phyloP scores from a whole-genome alignment of 1,140 invertebrate genomes.

The Cotesia glomerata region DNA sequence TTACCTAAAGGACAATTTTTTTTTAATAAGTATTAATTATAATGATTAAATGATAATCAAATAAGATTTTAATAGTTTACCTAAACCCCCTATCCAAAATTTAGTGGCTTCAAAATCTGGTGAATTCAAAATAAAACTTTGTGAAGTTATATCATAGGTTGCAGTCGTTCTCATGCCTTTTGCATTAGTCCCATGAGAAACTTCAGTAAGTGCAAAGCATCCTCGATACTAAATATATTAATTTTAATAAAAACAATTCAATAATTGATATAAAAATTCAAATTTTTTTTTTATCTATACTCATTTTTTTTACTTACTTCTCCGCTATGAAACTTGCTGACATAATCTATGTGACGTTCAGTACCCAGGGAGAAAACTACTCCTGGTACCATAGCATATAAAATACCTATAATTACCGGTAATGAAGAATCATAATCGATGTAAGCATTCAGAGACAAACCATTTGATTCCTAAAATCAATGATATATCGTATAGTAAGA shows the following conservation, averaged over 20 bases:
- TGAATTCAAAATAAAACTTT: conserved; percentile 88
- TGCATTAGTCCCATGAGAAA: conserved; percentile 93
- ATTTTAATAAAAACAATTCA: conserved; percentile 17
- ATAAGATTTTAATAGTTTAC: conserved; percentile 57
- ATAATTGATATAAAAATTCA: neutral
- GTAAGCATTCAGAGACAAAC: conserved; percentile 65
- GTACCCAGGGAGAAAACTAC: conserved; percentile 77
- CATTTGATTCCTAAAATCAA: neutral
- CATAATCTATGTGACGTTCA: conserved; percentile 74
- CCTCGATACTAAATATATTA: conserved; percentile 68
- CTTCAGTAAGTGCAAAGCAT: conserved; percentile 90
- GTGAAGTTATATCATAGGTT: conserved; percentile 77
- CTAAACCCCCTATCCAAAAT: conserved; percentile 92
- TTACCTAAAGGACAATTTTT: conserved; percentile 66
- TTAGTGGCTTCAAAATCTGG: conserved; percentile 94
- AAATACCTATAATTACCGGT: conserved; percentile 73
- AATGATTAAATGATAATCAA: conserved; percentile 1
- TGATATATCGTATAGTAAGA: neutral
- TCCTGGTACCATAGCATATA: conserved; percentile 73
- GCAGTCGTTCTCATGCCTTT: conserved; percentile 90
- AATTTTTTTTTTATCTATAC: conserved; percentile 4
- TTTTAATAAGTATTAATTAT: neutral
- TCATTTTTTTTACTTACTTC: conserved; percentile 63
- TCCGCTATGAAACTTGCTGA: conserved; percentile 72
- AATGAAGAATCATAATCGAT: conserved; percentile 72